A percentile compares a stretch with the other conserved stretches of the same genome.
Conservation (phyloP, 2,888 invertebrate genomes). For the Rhorus exstirpatorius region DNA sequence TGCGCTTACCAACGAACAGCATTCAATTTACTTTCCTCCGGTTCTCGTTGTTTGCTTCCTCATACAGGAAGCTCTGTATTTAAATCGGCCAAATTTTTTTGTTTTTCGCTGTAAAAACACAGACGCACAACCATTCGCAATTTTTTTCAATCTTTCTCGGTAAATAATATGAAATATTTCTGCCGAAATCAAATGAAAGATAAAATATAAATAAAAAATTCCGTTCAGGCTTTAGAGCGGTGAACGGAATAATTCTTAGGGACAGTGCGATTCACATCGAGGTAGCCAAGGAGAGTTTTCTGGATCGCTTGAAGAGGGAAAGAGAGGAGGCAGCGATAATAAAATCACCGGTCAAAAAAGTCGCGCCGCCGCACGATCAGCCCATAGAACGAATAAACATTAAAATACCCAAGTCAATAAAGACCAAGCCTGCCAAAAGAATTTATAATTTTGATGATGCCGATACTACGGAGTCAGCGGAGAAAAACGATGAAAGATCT, state of each 20-base stretch:
- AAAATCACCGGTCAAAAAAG: constrained; percentile 1
- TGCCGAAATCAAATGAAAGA: too few species aligned
- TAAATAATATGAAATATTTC: too few species aligned
- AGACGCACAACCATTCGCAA: too few species aligned
- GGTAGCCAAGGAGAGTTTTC: constrained; percentile 75
- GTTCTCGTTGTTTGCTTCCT: too few species aligned
- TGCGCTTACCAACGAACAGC: too few species aligned
- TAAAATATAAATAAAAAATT: too few species aligned
- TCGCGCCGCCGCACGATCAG: background rate
- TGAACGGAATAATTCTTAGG: constrained; percentile 65
- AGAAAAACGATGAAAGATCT: background rate
- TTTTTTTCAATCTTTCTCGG: too few species aligned
- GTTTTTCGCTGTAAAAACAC: too few species aligned
- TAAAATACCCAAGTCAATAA: constrained; percentile 36
- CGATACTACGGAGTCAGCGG: background rate
- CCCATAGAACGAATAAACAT: constrained; percentile 59
- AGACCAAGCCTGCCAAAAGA: constrained; percentile 46
- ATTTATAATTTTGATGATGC: constrained; percentile 59
- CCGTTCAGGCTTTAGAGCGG: constrained; percentile 71
- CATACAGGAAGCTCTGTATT: too few species aligned
- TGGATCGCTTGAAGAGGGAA: constrained; percentile 74
- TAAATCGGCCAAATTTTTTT: too few species aligned
- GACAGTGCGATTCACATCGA: constrained; percentile 69
- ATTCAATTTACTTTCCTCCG: too few species aligned
- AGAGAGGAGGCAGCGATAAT: constrained; percentile 63